Evolutionary conservation across 2,888 invertebrate species (phyloP).

Genomic region (Rhagophthalmus giganteus): DNA sequence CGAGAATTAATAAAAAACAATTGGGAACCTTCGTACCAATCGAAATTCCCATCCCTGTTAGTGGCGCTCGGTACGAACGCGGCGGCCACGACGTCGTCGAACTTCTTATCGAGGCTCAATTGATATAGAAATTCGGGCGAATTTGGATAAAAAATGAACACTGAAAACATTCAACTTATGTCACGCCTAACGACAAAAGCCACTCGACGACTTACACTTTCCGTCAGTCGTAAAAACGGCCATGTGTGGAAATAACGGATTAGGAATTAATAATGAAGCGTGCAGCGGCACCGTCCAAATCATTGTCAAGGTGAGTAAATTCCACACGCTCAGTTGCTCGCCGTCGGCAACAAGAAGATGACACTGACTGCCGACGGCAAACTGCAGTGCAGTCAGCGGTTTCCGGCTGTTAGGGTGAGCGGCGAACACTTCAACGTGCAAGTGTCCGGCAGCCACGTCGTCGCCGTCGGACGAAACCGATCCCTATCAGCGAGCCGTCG

Average conservation of each 20-base stretch:
- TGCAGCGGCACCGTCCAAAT: conserved; percentile 67
- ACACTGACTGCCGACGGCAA: conserved; percentile 61
- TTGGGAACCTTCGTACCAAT: conserved; percentile 66
- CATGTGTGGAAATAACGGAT: conserved; percentile 68
- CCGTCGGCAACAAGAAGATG: conserved; percentile 65
- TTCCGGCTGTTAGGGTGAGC: conserved; percentile 49
- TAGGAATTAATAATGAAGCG: conserved; percentile 59
- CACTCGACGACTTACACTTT: conserved; percentile 62
- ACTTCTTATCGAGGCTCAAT: conserved; percentile 54
- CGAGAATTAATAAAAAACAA: conserved; percentile 64
- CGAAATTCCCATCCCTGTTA: conserved; percentile 51
- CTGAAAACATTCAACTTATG: conserved; percentile 51
- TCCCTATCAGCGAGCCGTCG: conserved; percentile 77
- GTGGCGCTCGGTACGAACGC: conserved; percentile 62
- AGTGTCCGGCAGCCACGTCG: conserved; percentile 68
- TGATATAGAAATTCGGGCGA: conserved; percentile 61
- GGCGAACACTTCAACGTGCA: conserved; percentile 61
- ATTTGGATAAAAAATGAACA: conserved; percentile 66
- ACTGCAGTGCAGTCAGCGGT: conserved; percentile 58
- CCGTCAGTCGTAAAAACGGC: conserved; percentile 67
- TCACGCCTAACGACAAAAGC: neutral
- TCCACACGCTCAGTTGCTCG: conserved; percentile 69
- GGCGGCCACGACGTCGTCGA: conserved; percentile 55
- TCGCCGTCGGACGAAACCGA: conserved; percentile 68
- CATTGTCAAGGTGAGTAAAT: conserved; percentile 69